Evolutionary conservation across 1,140 invertebrate species (phyloP).

Genomic region (Drosophila sulfurigaster): DNA sequence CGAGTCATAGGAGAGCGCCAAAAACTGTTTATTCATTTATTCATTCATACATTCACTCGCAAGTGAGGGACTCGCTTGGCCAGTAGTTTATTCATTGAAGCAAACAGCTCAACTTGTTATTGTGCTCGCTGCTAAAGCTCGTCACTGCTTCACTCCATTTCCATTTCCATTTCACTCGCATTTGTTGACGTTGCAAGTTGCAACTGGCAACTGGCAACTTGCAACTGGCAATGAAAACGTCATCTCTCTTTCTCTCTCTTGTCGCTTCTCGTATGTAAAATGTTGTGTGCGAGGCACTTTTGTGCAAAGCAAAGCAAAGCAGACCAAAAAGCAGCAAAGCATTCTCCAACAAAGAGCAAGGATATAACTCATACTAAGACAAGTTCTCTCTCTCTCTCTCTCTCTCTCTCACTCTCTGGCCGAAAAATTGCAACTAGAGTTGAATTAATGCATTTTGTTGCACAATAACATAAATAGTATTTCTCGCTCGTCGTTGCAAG

Average conservation of each 20-base stretch:
- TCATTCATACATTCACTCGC: constrained; percentile 22
- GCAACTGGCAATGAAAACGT: constrained; percentile 78
- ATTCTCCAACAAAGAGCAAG: constrained; percentile 17
- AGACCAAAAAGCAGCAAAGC: neutral
- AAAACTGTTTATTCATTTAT: constrained; percentile 36
- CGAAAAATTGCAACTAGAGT: constrained; percentile 25
- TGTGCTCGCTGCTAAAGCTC: constrained; percentile 10
- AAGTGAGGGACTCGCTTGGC: constrained; percentile 20
- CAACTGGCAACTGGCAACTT: constrained; percentile 41
- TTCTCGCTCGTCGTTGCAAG: constrained; percentile 15
- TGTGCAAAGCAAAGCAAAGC: constrained; percentile 5
- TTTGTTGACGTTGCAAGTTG: constrained; percentile 77
- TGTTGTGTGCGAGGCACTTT: constrained; percentile 73
- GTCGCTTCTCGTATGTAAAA: constrained; percentile 66
- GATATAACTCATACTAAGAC: constrained; percentile 10
- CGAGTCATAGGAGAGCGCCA: constrained; percentile 1
- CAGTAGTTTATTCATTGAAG: constrained; percentile 40
- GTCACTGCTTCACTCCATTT: constrained; percentile 36
- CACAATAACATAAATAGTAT: constrained; percentile 47
- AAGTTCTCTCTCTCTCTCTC: constrained; percentile 14
- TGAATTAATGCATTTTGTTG: constrained; percentile 78
- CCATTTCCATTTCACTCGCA: constrained; percentile 31
- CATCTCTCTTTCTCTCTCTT: constrained; percentile 30
- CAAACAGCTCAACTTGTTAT: constrained; percentile 46
- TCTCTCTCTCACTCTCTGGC: constrained; percentile 1